Base-by-base conservation (phyloP, 2,113 vertebrate genomes). In the Perca schrenkii region DNA sequence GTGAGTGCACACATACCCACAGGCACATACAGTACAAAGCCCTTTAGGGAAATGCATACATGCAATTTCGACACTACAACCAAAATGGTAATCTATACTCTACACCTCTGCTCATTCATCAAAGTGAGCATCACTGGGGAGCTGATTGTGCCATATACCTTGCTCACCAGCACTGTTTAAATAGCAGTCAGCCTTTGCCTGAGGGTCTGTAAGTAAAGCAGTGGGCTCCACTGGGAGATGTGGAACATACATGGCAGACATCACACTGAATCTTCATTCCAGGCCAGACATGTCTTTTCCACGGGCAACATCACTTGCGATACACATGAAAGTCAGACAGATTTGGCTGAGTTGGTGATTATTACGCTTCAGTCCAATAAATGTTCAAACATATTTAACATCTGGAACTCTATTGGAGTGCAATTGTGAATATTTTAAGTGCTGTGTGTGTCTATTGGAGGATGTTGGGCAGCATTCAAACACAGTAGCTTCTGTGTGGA, bases 31-130 rank as follows among this genome's bases (percentile, higher is more conserved):
- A 66, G 36, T 22, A 5, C 34, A 36, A 74, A 83, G 11, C 50
- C 57, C 79, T 57, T 22, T 8, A 4, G 69, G 50, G 46, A 82
- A 82, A 84, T 80, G 15, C 77, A 83, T 79, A 77, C 53, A 74
- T 82, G 71, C 67, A 72, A 63, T 84, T 83, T 67, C 13, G 22
- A 84, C 53, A 36, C 36, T 52, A 21, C 72, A 66, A 88, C 74
- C 74, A 75, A 88, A 88, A 85, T 78, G 81, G 74, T 80, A 89
- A 91, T 91, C 87, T 80, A 88, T 89, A 88, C 88, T 78, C 79
- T 82, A 68, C 76, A 79, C 72, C 61, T 82, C 79, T 72, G 77
- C 88, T 84, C 84, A 88, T 92, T 90, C 88, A 93, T 93, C 87
- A 89, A 89, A 87, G 87, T 64, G 74, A 74, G 77, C 72, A 77